Evolutionary conservation across 92 coral and sea anemone genomes (phyloP).

Genomic region (Meandrina meandrites): DNA sequence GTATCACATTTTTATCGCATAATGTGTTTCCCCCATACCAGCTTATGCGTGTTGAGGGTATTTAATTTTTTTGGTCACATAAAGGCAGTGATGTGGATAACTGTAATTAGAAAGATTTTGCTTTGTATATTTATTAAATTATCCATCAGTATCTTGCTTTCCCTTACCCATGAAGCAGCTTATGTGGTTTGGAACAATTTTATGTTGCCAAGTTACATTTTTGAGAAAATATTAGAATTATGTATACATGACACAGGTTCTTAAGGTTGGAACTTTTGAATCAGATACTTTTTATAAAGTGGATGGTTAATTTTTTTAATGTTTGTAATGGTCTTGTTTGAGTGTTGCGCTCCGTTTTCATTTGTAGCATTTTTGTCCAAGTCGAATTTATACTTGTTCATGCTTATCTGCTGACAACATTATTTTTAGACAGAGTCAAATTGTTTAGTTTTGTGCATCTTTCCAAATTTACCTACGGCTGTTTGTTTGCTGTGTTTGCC

Average conservation of each 20-base stretch:
- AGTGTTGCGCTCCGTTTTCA: constrained; percentile 10
- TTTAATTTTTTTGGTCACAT: constrained; percentile 3
- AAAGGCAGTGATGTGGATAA: constrained; percentile 17
- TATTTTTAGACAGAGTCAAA: constrained; percentile 35
- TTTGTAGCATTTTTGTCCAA: constrained; percentile 22
- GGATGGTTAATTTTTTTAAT: background rate
- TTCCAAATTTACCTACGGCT: background rate
- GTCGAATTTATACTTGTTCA: constrained; percentile 34
- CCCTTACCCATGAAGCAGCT: background rate
- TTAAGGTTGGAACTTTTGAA: background rate
- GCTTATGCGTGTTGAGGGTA: background rate
- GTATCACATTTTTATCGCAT: background rate
- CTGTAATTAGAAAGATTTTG: constrained; percentile 17
- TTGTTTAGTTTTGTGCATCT: background rate
- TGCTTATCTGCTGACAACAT: constrained; percentile 9
- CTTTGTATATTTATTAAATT: constrained; percentile 10
- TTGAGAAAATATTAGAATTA: background rate
- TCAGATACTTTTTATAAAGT: background rate
- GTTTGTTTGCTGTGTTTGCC: constrained; percentile 3
- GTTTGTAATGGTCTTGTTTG: constrained; percentile 5
- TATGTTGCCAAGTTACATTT: constrained; percentile 10
- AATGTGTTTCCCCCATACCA: background rate
- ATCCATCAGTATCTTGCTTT: background rate
- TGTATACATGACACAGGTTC: constrained; percentile 14
- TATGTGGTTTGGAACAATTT: background rate